Conservation (phyloP, 2,888 invertebrate species). For the Sylvicola cinctus region DNA sequence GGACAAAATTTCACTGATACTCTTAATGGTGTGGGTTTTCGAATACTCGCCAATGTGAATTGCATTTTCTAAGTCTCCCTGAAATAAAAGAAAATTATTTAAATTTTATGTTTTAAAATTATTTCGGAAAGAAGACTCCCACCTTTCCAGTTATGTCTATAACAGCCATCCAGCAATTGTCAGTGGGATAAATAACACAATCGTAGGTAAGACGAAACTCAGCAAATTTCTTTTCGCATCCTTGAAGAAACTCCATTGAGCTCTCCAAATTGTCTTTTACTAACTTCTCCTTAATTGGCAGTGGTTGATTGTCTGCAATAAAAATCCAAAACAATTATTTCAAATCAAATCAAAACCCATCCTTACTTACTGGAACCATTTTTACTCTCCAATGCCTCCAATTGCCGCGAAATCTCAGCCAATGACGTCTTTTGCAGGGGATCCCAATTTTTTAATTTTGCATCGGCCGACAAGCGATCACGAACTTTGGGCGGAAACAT, state of each 20-base stretch:
- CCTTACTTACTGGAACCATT: too few species aligned
- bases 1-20: conserved; percentile 62
- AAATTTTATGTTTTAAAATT: not conserved
- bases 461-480: conserved; percentile 59
- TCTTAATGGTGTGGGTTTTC: conserved; percentile 60
- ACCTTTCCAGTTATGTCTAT: conserved; percentile 20
- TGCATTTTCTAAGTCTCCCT: conserved; percentile 61
- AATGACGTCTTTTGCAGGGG: conserved; percentile 54
- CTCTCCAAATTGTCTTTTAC: conserved; percentile 77
- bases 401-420: conserved; percentile 54
- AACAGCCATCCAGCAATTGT: conserved; percentile 51
- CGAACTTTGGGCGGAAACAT: conserved; percentile 68
- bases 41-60: conserved; percentile 64
- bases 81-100: conserved; percentile 33
- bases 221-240: conserved; percentile 67
- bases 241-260: conserved; percentile 60
- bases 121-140: conserved; percentile 2
- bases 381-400: conserved; percentile 49
- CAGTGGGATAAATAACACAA: conserved; percentile 84
- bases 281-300: conserved; percentile 50
- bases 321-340: not conserved
- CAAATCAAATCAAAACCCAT: too few species aligned
- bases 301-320: conserved; percentile 12
- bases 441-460: conserved; percentile 71
- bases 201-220: conserved; percentile 84